Evolutionary conservation across 1,140 invertebrate species (phyloP).

Genomic region (Ostrea denselamellosa): DNA sequence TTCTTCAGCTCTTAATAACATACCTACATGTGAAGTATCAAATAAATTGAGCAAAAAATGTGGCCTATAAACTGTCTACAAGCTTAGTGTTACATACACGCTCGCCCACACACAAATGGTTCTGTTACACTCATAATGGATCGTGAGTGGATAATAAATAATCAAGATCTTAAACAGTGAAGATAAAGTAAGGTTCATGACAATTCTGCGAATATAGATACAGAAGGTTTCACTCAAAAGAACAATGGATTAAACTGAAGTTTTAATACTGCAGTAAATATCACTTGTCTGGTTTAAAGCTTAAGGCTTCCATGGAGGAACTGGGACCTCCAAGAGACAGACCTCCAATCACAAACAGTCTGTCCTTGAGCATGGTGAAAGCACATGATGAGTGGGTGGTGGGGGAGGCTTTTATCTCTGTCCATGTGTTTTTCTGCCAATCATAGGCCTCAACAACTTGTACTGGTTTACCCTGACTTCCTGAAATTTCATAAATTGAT

Average conservation of each 20-base stretch:
- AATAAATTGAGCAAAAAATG: too few relatives aligned
- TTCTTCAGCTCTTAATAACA: too few relatives aligned
- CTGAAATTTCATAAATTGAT: slow-evolving; percentile 57
- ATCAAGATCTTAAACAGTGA: too few relatives aligned
- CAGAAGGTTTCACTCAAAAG: too few relatives aligned
- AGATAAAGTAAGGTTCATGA: too few relatives aligned
- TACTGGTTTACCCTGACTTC: slow-evolving; percentile 73
- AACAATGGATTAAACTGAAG: background rate
- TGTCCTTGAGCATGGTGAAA: slow-evolving; percentile 63
- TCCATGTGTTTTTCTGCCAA: slow-evolving; percentile 67
- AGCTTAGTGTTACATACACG: too few relatives aligned
- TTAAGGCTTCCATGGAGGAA: slow-evolving; percentile 53
- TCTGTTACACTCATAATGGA: too few relatives aligned
- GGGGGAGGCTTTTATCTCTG: slow-evolving; percentile 63
- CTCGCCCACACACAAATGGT: too few relatives aligned
- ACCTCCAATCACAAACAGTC: slow-evolving; percentile 73
- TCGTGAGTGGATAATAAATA: too few relatives aligned
- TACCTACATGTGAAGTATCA: too few relatives aligned
- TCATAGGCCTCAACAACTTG: slow-evolving; percentile 72
- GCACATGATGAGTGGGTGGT: slow-evolving; percentile 75
- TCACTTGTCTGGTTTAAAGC: slow-evolving; percentile 47
- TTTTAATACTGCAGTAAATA: background rate
- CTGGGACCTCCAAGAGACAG: slow-evolving; percentile 61
- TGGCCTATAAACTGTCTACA: too few relatives aligned
- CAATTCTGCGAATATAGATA: too few relatives aligned